These are phyloP conservation scores for Phalacrocorax aristotelis DNA, from an alignment of 2,113 vertebrate genomes.

Conservation along the genomic window DNA sequence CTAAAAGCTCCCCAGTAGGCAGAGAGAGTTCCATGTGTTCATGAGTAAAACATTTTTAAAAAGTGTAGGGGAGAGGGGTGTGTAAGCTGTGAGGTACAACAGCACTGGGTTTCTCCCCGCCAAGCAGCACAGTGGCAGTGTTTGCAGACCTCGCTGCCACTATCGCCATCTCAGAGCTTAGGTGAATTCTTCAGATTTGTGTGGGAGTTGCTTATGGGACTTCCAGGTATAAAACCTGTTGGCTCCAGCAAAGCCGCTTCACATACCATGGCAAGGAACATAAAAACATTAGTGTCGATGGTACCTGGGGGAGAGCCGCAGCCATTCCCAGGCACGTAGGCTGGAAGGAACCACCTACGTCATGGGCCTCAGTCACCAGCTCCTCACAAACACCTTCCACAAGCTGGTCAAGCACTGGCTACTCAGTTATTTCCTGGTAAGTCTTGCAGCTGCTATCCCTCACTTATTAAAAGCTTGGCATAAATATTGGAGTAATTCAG, in stretches of 20 bases:
- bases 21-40: neutral
- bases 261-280: neutral
- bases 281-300: neutral
- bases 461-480: neutral
- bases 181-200: neutral
- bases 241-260: neutral
- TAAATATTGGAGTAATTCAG: neutral
- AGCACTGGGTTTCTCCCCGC: neutral
- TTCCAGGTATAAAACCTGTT: neutral
- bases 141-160: neutral
- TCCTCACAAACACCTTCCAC: constrained; percentile 46
- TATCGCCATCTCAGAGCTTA: neutral
- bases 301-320: neutral
- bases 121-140: fast-evolving
- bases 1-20: neutral
- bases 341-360: constrained; percentile 12
- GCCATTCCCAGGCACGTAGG: neutral
- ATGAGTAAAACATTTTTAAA: neutral
- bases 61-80: neutral
- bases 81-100: neutral
- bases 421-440: neutral
- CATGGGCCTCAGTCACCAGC: neutral
- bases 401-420: neutral
- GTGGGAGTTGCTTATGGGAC: neutral
- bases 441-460: constrained; percentile 30